phyloP scores from a whole-genome alignment of 2,888 invertebrate genomes.

The Lycophotia porphyrea region DNA sequence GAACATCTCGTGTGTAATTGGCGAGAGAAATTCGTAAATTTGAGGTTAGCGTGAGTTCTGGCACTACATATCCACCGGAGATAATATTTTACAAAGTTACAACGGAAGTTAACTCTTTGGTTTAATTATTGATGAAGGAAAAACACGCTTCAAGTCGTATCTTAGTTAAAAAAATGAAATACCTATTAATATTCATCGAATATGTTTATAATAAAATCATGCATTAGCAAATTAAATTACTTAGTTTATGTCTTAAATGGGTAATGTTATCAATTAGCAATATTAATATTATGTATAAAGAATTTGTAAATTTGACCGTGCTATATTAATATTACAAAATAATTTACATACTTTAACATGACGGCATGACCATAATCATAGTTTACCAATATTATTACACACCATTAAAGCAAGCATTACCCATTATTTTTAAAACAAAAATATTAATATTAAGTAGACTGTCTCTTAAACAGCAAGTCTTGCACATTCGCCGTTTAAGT shows the following conservation, averaged over 20 bases:
- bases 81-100: constrained; percentile 52
- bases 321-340: not conserved
- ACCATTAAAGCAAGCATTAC: not conserved
- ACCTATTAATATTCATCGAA: constrained; percentile 8
- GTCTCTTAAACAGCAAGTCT: constrained; percentile 27
- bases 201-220: not conserved
- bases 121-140: constrained; percentile 37
- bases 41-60: constrained; percentile 59
- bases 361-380: not conserved
- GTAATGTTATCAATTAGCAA: not conserved
- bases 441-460: constrained; percentile 6
- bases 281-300: not conserved
- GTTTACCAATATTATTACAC: not conserved
- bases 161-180: not conserved
- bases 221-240: not conserved
- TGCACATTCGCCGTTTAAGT: constrained; percentile 39
- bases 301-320: not conserved
- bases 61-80: constrained; percentile 50
- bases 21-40: constrained; percentile 64
- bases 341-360: not conserved
- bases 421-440: constrained; percentile 5
- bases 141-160: not conserved
- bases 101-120: constrained; percentile 41
- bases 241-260: not conserved
- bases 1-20: constrained; percentile 50